Percentiles rank a stretch among this genome's conserved stretches.
These are phyloP conservation scores for Alfaro cultratus DNA, from an alignment of 2,797 vertebrate species.

Conservation along the genomic window DNA sequence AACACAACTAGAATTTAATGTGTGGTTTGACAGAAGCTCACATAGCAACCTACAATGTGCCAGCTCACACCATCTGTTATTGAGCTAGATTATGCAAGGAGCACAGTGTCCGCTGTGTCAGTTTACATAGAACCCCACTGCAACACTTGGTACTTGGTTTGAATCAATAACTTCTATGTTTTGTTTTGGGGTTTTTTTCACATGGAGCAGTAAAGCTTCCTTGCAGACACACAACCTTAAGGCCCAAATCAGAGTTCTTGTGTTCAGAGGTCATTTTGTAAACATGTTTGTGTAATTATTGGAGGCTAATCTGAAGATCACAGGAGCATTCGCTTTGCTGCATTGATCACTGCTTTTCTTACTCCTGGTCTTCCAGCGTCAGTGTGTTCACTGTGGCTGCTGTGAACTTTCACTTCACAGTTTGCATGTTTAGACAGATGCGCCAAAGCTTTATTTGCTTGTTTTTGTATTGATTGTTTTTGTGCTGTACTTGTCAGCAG, in stretches of 20 bases:
- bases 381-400: not conserved
- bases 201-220: not conserved
- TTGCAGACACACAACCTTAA: not conserved
- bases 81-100: not conserved
- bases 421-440: not conserved
- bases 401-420: not conserved
- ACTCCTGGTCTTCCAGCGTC: not conserved
- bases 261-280: not conserved
- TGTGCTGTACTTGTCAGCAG: not conserved
- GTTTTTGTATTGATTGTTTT: not conserved
- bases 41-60: not conserved
- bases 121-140: not conserved
- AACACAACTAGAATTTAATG: not conserved
- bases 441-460: not conserved
- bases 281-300: slow-evolving; percentile 1
- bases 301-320: not conserved
- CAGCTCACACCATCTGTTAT: slow-evolving; percentile 4
- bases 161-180: not conserved
- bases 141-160: not conserved
- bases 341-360: not conserved
- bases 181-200: not conserved
- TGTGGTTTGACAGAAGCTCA: slow-evolving; percentile 4
- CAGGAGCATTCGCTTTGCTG: not conserved
- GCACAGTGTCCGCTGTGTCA: not conserved
- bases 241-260: not conserved